Evolutionary conservation across 2,888 invertebrate species (phyloP).

Genomic region (Aphodius sticticus): DNA sequence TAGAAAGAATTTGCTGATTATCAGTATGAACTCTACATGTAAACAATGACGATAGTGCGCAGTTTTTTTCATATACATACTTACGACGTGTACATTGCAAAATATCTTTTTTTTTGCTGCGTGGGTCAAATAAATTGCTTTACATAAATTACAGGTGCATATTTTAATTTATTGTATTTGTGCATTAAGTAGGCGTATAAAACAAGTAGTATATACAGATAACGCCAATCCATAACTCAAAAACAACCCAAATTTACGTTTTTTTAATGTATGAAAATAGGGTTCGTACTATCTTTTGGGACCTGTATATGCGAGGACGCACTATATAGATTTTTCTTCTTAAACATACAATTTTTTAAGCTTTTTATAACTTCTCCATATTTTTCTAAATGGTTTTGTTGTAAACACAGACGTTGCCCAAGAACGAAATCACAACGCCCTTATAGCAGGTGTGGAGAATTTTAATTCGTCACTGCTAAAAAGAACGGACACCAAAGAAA

Average conservation of each 20-base stretch:
- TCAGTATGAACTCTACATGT: neutral
- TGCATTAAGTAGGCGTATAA: neutral
- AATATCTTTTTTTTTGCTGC: neutral
- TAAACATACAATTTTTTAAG: too few relatives aligned
- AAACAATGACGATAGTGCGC: neutral
- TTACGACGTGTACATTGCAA: neutral
- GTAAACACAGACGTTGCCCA: slow-evolving; percentile 70
- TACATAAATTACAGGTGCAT: neutral
- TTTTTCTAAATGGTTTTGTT: neutral
- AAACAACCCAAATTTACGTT: too few relatives aligned
- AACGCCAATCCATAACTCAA: too few relatives aligned
- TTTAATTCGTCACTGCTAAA: slow-evolving; percentile 78
- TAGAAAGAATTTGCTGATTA: neutral
- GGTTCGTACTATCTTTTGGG: too few relatives aligned
- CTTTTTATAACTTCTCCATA: neutral
- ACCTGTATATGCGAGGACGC: too few relatives aligned
- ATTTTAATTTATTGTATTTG: neutral
- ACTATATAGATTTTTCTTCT: too few relatives aligned
- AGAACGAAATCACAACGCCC: slow-evolving; percentile 78
- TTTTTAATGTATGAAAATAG: too few relatives aligned
- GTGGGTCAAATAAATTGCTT: neutral
- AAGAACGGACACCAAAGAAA: slow-evolving; percentile 83
- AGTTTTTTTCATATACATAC: neutral
- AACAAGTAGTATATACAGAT: too few relatives aligned
- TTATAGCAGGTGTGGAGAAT: slow-evolving; percentile 78